These are phyloP conservation scores for Morbakka virulenta DNA, from an alignment of 30 jellyfish, hydroid and myxozoan species.

Conservation along the genomic window DNA sequence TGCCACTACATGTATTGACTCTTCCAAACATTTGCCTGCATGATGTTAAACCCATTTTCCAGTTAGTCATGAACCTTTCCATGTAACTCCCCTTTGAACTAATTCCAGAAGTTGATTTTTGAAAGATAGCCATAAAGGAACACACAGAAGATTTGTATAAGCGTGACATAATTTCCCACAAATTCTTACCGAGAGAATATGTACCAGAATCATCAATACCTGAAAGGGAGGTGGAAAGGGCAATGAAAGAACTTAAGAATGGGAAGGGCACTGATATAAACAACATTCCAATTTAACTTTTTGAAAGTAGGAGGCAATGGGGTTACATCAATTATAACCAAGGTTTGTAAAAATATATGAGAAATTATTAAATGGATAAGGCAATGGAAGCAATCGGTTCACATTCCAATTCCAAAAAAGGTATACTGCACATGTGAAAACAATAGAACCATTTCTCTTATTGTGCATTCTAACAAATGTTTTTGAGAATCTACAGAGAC, in stretches of 20 bases:
- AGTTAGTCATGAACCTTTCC: no score
- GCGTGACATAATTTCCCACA: not conserved
- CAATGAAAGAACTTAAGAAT: conserved; percentile 29
- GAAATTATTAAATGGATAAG: conserved; percentile 19
- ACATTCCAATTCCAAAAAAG: conserved; percentile 23
- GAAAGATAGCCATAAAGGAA: no score
- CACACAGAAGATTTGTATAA: no score
- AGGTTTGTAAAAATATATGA: conserved; percentile 16
- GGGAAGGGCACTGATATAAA: conserved; percentile 19
- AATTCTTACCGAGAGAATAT: no score
- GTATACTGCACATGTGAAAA: conserved; percentile 20
- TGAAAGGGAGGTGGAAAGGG: conserved; percentile 14
- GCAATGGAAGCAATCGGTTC: conserved; percentile 24
- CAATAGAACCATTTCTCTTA: conserved; percentile 27
- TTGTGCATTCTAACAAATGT: no score
- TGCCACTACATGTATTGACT: no score
- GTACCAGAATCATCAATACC: conserved; percentile 24
- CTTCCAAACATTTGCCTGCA: no score
- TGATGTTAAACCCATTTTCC: no score
- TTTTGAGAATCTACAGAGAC: no score
- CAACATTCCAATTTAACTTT: conserved; percentile 14
- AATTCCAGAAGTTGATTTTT: no score
- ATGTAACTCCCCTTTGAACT: no score
- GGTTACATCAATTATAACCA: conserved; percentile 24
- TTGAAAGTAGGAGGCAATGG: conserved; percentile 31